A percentile compares a stretch with the other conserved stretches of the same genome.
phyloP scores from a whole-genome alignment of 2,888 invertebrate species.

The Colletes collaris region DNA sequence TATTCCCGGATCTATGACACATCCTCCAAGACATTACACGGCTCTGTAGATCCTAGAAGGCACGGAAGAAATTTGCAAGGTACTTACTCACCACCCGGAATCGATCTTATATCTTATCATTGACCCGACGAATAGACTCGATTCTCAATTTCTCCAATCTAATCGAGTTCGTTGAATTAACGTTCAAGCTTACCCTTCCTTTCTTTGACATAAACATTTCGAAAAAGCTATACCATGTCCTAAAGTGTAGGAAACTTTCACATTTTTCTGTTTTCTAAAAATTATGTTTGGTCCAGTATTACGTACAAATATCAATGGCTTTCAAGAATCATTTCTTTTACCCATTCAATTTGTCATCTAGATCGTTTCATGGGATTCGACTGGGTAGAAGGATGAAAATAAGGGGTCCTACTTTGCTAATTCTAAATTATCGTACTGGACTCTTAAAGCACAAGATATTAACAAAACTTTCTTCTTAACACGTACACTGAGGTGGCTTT shows the following conservation, averaged over 20 bases:
- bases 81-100: conserved; percentile 19
- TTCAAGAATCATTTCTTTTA: too few species aligned
- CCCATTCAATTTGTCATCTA: neutral
- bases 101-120: neutral
- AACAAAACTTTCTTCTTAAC: too few species aligned
- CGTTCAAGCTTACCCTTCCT: conserved; percentile 6
- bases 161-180: neutral
- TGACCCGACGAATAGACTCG: neutral
- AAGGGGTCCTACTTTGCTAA: too few species aligned
- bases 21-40: neutral
- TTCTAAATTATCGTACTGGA: too few species aligned
- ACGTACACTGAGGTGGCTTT: too few species aligned
- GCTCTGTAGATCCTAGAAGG: conserved; percentile 2
- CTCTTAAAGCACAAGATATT: too few species aligned
- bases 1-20: conserved; percentile 13
- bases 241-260: neutral
- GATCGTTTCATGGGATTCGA: neutral
- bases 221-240: too few species aligned
- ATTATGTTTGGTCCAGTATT: too few species aligned
- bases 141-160: conserved; percentile 13
- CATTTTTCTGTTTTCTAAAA: too few species aligned
- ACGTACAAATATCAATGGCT: neutral
- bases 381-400: too few species aligned
- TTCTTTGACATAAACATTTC: neutral
- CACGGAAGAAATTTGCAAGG: conserved; percentile 7